These are phyloP conservation scores for Liparis tanakae DNA, from an alignment of 2,797 vertebrate genomes.

Conservation along the genomic window DNA sequence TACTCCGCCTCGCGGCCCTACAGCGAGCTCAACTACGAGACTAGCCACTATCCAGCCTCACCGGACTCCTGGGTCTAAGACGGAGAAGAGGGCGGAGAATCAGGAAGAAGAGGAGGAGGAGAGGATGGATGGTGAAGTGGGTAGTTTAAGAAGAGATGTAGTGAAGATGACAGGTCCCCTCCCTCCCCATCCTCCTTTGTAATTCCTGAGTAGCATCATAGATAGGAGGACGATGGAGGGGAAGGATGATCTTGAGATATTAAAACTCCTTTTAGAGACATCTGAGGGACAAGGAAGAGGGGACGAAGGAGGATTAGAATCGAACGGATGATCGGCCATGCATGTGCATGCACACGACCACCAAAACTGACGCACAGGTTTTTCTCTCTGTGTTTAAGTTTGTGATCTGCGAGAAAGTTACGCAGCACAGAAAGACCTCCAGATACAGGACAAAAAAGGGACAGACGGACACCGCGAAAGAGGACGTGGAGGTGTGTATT, in stretches of 20 bases:
- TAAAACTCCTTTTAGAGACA: slow-evolving; percentile 40
- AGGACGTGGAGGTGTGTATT: slow-evolving; percentile 23
- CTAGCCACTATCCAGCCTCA: slow-evolving; percentile 99
- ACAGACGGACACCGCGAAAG: slow-evolving; percentile 48
- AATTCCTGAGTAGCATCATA: slow-evolving; percentile 72
- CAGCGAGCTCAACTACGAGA: slow-evolving; percentile 99
- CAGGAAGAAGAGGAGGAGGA: slow-evolving; percentile 51
- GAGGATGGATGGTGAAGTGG: slow-evolving; percentile 4
- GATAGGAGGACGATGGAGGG: slow-evolving; percentile 60
- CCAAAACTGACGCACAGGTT: slow-evolving; percentile 70
- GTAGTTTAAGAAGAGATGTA: slow-evolving; percentile 29
- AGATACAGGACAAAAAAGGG: slow-evolving; percentile 60
- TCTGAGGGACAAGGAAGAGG: slow-evolving; percentile 25
- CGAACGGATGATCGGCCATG: slow-evolving; percentile 82
- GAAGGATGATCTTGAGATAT: slow-evolving; percentile 41
- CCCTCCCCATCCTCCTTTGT: slow-evolving; percentile 66
- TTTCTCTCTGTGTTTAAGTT: slow-evolving; percentile 83
- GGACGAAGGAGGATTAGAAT: slow-evolving; percentile 30
- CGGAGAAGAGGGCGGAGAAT: slow-evolving; percentile 51
- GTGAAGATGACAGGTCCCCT: slow-evolving; percentile 46
- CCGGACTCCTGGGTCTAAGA: slow-evolving; percentile 99
- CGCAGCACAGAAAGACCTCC: slow-evolving; percentile 58
- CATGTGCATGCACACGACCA: slow-evolving; percentile 99
- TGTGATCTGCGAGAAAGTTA: slow-evolving; percentile 46
- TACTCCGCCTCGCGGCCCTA: slow-evolving; percentile 99